Base-by-base conservation (phyloP, 1,140 invertebrate genomes). In the Batillaria attramentaria region DNA sequence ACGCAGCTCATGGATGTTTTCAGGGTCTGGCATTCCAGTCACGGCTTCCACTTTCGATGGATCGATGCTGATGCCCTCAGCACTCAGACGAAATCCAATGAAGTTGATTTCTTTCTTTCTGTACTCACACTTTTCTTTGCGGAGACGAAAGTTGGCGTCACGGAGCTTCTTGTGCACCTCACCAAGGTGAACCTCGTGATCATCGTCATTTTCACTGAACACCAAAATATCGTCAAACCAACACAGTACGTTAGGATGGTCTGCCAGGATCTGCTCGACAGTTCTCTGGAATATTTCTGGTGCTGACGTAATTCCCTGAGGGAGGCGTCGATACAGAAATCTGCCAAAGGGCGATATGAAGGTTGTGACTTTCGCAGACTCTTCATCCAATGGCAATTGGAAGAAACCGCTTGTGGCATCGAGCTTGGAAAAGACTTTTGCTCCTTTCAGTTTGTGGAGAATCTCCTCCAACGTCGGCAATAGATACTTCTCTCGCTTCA, bases 341-440 rank as follows among this genome's bases (percentile, higher is more conserved):
- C 87, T 70, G 18, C 88, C 91, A 87, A 90, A 92, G 10, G 91
- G 90, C 1, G 80, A 82, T 35, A 84, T 85, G 76, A 84, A 84
- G 0, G 81, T 81, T 31, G 83, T 84, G 8, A 83, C 57, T 43
- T 79, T 62, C 24, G 43, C 66, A 65, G 37, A 78, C n/a, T 73
- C 69, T 35, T 66, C 16, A 6, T 77, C 78, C 1, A 82, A 43
- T 33, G 46, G 74, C 13, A 84, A 46, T 50, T 84, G 77, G 62
- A 41, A 83, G 75, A 83, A 81, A 54, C 82, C 77, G n/a, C 18
- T 54, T 3, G 50, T 73, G 0, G 79, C 76, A 75, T 83, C 79
- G 8, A 84, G n/a, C 31, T 72, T 81, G 3, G 35, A 31, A 57
- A 82, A 81, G 35, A 57, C 84, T 87, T n/a, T 31, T 90, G 84